Evolutionary conservation across 1,140 invertebrate genomes (phyloP), one percentile per base, ranked within the genome.

Genomic region (Macrosteles quadrilineatus): DNA sequence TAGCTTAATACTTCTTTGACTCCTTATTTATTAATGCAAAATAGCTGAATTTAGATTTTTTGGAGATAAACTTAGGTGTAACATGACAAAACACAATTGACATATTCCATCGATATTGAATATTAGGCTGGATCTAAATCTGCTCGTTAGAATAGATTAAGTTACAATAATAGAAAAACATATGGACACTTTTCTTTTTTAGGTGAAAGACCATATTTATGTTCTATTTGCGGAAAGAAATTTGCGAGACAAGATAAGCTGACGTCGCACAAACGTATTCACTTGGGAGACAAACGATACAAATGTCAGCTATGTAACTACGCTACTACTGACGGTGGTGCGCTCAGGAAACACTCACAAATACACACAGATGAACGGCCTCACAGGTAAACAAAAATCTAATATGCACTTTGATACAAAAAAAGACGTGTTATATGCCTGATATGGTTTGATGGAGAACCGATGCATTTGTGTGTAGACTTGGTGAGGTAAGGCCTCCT

Each of bases 311-410:
- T 55, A 11, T 68, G 66, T 36, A 27, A 31, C 2, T 53, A 68
- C n/a, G 45, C 31, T 1, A 3, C 47, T 3, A 50, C 45, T 21
- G 64, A 67, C 45, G 25, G 40, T 47, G 64, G 64, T 3, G 23
- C 40, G n/a, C 45, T 67, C 4, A 43, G n/a, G 6, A 67, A 47
- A 47, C 64, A 67, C 45, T 50, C 45, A 25, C 43, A 30, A 17
- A 57, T 53, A 21, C 66, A 68, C 50, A 68, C 29, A 4, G 66
- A 57, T 30, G 66, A 68, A 21, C 66, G 66, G 9, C 66, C 66
- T 25, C 31, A 31, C 31, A 68, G 45, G 66, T 68, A 53, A 47
- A 6, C 32, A 4, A n/a, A n/a, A n/a, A n/a, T n/a, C n/a, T n/a
- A n/a, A n/a, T n/a, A n/a, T n/a, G n/a, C n/a, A n/a, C n/a, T n/a